Conservation (phyloP, 1,140 invertebrate genomes). For the Papilio polytes region DNA sequence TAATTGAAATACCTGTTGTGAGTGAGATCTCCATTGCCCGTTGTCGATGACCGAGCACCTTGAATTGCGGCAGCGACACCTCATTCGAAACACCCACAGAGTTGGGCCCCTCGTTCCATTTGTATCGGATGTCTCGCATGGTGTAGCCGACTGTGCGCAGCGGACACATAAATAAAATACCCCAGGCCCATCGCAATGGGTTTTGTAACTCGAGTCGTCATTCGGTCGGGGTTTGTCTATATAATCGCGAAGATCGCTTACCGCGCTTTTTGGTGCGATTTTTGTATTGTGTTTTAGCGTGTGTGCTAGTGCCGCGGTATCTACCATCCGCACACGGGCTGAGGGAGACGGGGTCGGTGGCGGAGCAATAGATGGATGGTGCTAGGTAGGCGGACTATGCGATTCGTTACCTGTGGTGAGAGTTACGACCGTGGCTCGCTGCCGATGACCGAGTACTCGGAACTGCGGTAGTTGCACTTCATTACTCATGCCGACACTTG, state of each 20-base stretch:
- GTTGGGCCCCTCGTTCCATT: constrained; percentile 96
- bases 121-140: constrained; percentile 98
- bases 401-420: constrained; percentile 94
- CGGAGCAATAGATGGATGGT: constrained; percentile 72
- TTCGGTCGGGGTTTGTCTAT: constrained; percentile 77
- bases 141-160: constrained; percentile 96
- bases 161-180: constrained; percentile 87
- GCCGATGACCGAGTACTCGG: constrained; percentile 95
- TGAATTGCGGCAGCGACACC: constrained; percentile 97
- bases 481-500: constrained; percentile 95
- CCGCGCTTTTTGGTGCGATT: constrained; percentile 76
- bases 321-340: constrained; percentile 75
- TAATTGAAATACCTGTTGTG: constrained; percentile 90
- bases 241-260: constrained; percentile 62
- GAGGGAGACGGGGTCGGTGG: constrained; percentile 79
- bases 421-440: constrained; percentile 95
- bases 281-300: constrained; percentile 73
- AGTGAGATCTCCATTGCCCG: constrained; percentile 96
- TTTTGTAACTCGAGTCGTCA: constrained; percentile 83
- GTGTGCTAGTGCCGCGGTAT: constrained; percentile 76
- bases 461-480: constrained; percentile 97
- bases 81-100: constrained; percentile 96
- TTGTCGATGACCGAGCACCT: constrained; percentile 95
- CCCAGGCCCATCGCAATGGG: constrained; percentile 87
- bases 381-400: constrained; percentile 69